These are phyloP conservation scores for Euproctis similis DNA, from an alignment of 2,888 invertebrate species.

Conservation along the genomic window DNA sequence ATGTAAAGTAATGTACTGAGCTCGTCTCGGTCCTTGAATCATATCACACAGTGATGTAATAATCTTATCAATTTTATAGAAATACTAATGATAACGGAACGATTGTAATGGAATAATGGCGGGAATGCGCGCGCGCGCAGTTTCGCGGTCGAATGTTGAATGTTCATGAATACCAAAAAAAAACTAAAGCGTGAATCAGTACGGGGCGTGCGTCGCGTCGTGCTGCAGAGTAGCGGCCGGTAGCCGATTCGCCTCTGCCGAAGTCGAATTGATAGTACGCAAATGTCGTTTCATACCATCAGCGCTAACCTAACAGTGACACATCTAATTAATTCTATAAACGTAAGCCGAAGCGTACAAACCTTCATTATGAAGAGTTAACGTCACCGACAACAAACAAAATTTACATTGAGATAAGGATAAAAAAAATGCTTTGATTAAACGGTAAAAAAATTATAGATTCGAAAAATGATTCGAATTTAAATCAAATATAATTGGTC, in stretches of 20 bases:
- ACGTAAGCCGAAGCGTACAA: slow-evolving; percentile 45
- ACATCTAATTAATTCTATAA: slow-evolving; percentile 52
- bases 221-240: slow-evolving; percentile 16
- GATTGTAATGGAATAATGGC: slow-evolving; percentile 39
- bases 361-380: slow-evolving; percentile 33
- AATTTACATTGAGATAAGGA: no score
- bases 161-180: slow-evolving; percentile 28
- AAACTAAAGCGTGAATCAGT: slow-evolving; percentile 27
- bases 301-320: slow-evolving; percentile 16
- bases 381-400: slow-evolving; percentile 31
- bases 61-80: slow-evolving; percentile 66
- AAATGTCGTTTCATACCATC: slow-evolving; percentile 17
- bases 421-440: no score
- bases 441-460: no score
- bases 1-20: slow-evolving; percentile 34
- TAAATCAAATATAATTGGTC: no score
- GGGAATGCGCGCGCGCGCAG: slow-evolving; percentile 48
- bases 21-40: slow-evolving; percentile 48
- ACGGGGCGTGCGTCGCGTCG: slow-evolving; percentile 25
- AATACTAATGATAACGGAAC: slow-evolving; percentile 52
- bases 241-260: slow-evolving; percentile 4
- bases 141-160: slow-evolving; percentile 48
- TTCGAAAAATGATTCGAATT: no score
- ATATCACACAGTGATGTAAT: slow-evolving; percentile 70
- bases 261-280: slow-evolving; percentile 13